A percentile compares a stretch with the other conserved stretches of the same genome.
Conservation (phyloP, 2,797 vertebrate genomes). For the Gouania willdenowi region DNA sequence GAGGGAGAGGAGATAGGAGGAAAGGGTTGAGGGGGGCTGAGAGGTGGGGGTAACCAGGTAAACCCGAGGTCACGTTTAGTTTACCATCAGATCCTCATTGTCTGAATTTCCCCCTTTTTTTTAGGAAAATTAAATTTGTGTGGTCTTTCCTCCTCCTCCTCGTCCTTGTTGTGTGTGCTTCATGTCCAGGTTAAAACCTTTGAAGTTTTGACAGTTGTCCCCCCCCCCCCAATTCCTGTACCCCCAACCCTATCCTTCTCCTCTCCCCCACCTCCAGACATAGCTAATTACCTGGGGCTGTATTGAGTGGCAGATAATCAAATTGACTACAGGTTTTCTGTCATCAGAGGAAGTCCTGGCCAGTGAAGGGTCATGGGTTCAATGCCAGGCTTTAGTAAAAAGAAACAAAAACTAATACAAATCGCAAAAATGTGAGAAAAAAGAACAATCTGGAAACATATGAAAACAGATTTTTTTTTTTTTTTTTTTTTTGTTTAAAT, state of each 20-base stretch:
- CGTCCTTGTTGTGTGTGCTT: conserved; percentile 52
- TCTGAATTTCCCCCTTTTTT: conserved; percentile 58
- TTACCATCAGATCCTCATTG: conserved; percentile 70
- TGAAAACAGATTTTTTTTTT: no score
- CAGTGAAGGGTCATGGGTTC: conserved; percentile 57
- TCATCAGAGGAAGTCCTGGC: conserved; percentile 40
- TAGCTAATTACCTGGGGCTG: conserved; percentile 73
- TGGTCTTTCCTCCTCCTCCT: conserved; percentile 41
- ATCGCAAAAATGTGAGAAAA: conserved; percentile 1
- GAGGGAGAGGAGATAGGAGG: conserved; percentile 9
- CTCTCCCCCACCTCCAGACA: conserved; percentile 66
- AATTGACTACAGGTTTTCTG: conserved; percentile 70
- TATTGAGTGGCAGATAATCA: conserved; percentile 66
- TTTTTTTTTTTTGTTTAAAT: no score
- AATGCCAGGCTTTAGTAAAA: conserved; percentile 27
- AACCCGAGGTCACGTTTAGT: conserved; percentile 73
- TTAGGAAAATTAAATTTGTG: conserved; percentile 76
- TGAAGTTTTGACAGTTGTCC: conserved; percentile 65
- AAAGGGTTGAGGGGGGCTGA: conserved; percentile 17
- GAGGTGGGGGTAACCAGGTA: conserved; percentile 57
- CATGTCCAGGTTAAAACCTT: conserved; percentile 68
- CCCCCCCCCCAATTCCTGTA: conserved; percentile 6
- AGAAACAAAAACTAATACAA: no score
- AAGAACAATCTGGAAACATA: not conserved
- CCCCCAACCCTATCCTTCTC: conserved; percentile 45